Evolutionary conservation across 1,140 invertebrate genomes (phyloP).

Genomic region (Drosophila ananassae): DNA sequence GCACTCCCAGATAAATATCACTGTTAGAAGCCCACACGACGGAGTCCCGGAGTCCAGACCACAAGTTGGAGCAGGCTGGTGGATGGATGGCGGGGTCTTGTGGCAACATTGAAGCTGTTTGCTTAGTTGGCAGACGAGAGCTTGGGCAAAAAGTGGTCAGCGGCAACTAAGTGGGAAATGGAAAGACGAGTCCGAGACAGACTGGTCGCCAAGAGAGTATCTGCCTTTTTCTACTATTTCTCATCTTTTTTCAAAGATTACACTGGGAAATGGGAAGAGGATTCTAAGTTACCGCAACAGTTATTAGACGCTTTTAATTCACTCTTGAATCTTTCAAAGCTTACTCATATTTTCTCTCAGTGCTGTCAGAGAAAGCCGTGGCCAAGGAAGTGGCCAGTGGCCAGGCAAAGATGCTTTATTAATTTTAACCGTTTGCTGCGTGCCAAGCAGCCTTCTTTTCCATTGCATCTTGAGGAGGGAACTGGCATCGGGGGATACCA

Average conservation of each 20-base stretch:
- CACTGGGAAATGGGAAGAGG: slow-evolving; percentile 15
- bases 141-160: slow-evolving; percentile 70
- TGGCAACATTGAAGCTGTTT: slow-evolving; percentile 71
- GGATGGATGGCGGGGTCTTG: slow-evolving; percentile 10
- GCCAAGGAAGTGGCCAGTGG: slow-evolving; percentile 26
- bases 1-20: slow-evolving; percentile 77
- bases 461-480: slow-evolving; percentile 1
- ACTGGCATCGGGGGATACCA: background rate
- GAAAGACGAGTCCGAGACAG: slow-evolving; percentile 71
- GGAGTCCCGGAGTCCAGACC: slow-evolving; percentile 7
- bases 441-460: slow-evolving; percentile 36
- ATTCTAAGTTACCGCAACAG: no score
- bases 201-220: slow-evolving; percentile 52
- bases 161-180: slow-evolving; percentile 49
- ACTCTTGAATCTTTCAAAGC: no score
- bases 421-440: slow-evolving; percentile 81
- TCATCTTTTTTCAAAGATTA: background rate
- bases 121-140: slow-evolving; percentile 44
- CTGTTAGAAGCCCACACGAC: slow-evolving; percentile 78
- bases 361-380: slow-evolving; percentile 31
- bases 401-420: slow-evolving; percentile 77
- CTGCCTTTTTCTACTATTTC: background rate
- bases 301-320: no score
- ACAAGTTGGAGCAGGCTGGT: background rate
- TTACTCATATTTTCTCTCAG: background rate